Base-by-base conservation (phyloP, 2,888 invertebrate genomes). In the Taphrorychus bicolor region DNA sequence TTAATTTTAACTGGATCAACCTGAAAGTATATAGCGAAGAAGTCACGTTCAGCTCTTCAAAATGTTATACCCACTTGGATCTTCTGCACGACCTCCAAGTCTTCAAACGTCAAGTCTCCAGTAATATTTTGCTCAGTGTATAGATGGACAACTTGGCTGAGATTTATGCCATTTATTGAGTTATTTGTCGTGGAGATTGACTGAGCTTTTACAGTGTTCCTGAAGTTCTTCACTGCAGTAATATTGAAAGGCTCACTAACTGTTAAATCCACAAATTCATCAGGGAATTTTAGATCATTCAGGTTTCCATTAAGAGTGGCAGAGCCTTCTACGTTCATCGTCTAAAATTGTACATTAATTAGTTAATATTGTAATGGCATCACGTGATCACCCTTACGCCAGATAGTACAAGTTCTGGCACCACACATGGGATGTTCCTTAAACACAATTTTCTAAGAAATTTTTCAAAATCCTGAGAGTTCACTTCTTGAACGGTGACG, bases 271-370 rank as follows among this genome's bases (percentile, higher is more conserved):
- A 88, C 74, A 70, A 82, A 88, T 24, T 85, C 85, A 7, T 81
- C 77, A 0, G 87, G 88, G 76, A 86, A 89, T 54, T 75, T 73
- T 0, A 87, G 72, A 19, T 75, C 75, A 73, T 88, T 88, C 5
- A 88, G 76, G 7, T 45, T 32, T 11, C 72, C 74, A 16, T 78
- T 73, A 17, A 84, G 74, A 1, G 75, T 66, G 14, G 83, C 71
- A 17, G 76, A 64, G 32, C 79, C 74, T 61, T 81, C 78, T 3
- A 83, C 76, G 49, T 77, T 73, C 11, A 86, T 73, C 70, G 82
- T 76, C 32, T 32, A 32, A 3, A 32, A 3, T 32, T 11, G 7
- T 11, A 32, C 1, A 32, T 9, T 32, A 1, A 32, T 32, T 32
- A 9, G 11, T 32, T 11, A 7, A 7, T 32, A 3, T 32, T 32